A percentile compares a stretch with the other conserved stretches of the same genome.
These are phyloP conservation scores for Asbolus verrucosus DNA, from an alignment of 1,140 invertebrate genomes.

Conservation along the genomic window DNA sequence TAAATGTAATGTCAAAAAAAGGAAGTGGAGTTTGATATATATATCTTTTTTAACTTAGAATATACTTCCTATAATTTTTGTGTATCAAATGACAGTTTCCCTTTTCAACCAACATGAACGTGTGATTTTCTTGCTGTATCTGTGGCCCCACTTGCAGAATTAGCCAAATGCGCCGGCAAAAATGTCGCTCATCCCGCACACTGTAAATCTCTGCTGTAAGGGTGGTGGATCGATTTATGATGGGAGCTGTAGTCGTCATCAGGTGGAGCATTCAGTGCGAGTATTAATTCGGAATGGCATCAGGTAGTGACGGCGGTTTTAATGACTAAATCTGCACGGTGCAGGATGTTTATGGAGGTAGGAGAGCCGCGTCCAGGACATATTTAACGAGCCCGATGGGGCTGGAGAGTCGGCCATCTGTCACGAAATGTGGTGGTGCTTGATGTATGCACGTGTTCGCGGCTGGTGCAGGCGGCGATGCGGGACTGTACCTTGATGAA, in stretches of 20 bases:
- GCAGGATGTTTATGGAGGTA: constrained; percentile 40
- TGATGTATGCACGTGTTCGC: constrained; percentile 52
- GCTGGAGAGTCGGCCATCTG: constrained; percentile 46
- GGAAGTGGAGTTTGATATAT: no score
- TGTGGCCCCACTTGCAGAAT: no score
- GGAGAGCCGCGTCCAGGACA: constrained; percentile 36
- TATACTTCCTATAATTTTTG: no score
- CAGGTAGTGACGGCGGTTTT: constrained; percentile 52
- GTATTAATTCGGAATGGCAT: constrained; percentile 49
- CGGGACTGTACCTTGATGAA: constrained; percentile 40
- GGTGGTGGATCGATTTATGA: constrained; percentile 17
- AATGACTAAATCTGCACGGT: constrained; percentile 50
- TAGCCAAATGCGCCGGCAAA: no score
- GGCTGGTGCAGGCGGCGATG: constrained; percentile 27
- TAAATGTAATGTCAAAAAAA: no score
- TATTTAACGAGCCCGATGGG: constrained; percentile 46
- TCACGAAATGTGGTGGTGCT: constrained; percentile 49
- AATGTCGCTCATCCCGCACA: no score
- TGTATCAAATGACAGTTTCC: no score
- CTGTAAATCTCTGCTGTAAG: no score
- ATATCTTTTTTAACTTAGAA: no score
- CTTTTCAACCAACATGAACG: no score
- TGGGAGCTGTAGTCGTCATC: constrained; percentile 20
- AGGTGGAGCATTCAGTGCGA: constrained; percentile 10
- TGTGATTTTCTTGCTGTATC: no score